phyloP scores from a whole-genome alignment of 2,797 vertebrate species.

The Pitangus sulphuratus region DNA sequence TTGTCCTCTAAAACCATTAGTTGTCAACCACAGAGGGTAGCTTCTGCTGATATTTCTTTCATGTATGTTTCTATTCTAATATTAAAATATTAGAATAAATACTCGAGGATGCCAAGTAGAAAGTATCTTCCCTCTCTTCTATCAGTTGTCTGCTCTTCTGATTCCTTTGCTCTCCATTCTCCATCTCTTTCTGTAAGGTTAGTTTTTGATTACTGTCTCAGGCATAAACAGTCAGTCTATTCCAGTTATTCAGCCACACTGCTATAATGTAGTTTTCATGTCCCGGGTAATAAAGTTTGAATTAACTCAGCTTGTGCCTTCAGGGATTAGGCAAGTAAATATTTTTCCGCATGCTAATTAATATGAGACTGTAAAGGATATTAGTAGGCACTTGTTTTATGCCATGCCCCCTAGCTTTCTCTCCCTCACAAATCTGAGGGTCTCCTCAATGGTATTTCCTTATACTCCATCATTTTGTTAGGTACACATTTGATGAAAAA shows the following conservation, averaged over 20 bases:
- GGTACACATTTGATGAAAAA: not conserved
- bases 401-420: not conserved
- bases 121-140: not conserved
- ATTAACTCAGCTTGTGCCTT: slow-evolving; percentile 80
- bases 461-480: not conserved
- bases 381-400: not conserved
- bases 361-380: not conserved
- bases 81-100: not conserved
- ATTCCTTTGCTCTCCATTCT: not conserved
- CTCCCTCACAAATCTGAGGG: not conserved
- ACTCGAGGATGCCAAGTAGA: not conserved
- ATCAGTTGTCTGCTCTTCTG: not conserved
- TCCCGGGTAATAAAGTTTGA: slow-evolving; percentile 78
- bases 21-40: not conserved
- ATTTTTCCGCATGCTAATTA: not conserved
- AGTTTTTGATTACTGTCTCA: not conserved
- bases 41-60: not conserved
- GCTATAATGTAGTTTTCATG: not conserved
- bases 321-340: slow-evolving; percentile 73
- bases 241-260: not conserved
- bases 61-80: not conserved
- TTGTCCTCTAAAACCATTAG: not conserved
- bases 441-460: not conserved
- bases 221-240: not conserved
- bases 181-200: not conserved